A percentile compares a stretch with the other conserved stretches of the same genome.
Conservation (phyloP, 1,140 invertebrate genomes). For the Druon quercuslanigerum region DNA sequence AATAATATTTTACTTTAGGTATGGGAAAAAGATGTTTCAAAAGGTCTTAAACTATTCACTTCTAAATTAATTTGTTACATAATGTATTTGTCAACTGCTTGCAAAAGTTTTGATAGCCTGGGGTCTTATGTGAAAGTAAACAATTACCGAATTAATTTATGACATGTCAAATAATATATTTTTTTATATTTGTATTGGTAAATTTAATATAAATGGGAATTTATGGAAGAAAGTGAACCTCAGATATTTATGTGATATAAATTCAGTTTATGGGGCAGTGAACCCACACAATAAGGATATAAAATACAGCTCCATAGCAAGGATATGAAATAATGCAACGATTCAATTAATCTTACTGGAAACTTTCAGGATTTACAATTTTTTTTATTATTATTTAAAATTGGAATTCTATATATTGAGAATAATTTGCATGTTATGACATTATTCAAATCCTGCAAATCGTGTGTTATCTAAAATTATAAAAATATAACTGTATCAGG, state of each 20-base stretch:
- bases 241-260: no score
- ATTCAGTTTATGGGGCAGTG: not conserved
- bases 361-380: not conserved
- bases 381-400: no score
- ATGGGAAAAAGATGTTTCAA: no score
- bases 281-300: not conserved
- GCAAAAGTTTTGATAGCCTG: no score
- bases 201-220: not conserved
- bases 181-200: no score
- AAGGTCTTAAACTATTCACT: no score
- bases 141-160: no score
- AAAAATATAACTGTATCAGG: not conserved
- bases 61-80: no score
- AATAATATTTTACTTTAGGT: no score
- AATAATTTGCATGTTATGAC: not conserved
- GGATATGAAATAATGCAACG: conserved; percentile 3
- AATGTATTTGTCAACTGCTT: no score
- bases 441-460: not conserved
- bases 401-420: not conserved
- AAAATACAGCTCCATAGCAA: not conserved
- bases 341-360: not conserved
- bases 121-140: no score
- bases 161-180: no score
- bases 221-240: not conserved
- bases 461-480: not conserved